Evolutionary conservation across 2,888 invertebrate species (phyloP), one percentile per base, ranked within the genome.

Genomic region (Pyralis farinalis): DNA sequence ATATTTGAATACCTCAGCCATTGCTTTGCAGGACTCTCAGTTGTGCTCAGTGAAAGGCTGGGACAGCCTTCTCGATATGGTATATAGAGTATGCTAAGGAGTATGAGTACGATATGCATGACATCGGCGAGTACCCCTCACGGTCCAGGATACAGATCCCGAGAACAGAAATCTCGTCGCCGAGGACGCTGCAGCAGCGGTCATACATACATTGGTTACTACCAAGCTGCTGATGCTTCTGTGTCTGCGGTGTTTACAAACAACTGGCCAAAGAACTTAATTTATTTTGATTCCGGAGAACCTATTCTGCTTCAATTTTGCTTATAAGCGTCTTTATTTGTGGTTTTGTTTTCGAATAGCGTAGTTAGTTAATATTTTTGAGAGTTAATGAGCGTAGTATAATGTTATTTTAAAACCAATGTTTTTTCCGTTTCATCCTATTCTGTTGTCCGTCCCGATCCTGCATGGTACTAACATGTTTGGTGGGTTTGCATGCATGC

Each of bases 301-400:
- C 88, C 87, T 88, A 88, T 88, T 88, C 87, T 88, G 88, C 88
- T 89, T 88, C 64, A 83, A 83, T 85, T 59, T 85, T 87, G 86
- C 87, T 89, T 88, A 79, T 79, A 75, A 81, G 76, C 86, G 82
- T 82, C 70, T 80, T 87, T 81, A 77, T 78, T 81, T 85, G 72
- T 79, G 71, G 70, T 74, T 75, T 79, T 75, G 70, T 60, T 63
- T 79, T 70, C 74, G 67, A 73, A 74, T 47, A 57, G 64, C 71
- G 86, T 88, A 84, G 88, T 78, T 83, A 83, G 81, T 56, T 62
- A 67, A 70, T 79, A 79, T 76, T 76, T 71, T 81, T 81, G 67
- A 62, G 71, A 75, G 66, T 63, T 71, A 69, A 68, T 78, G 80
- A 78, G 86, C 69, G 84, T 85, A 86, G 84, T 77, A 30, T 37